Evolutionary conservation across 2,113 vertebrate species (phyloP), one percentile per base, ranked within the genome.

Genomic region (Epinephelus cyanopodus): DNA sequence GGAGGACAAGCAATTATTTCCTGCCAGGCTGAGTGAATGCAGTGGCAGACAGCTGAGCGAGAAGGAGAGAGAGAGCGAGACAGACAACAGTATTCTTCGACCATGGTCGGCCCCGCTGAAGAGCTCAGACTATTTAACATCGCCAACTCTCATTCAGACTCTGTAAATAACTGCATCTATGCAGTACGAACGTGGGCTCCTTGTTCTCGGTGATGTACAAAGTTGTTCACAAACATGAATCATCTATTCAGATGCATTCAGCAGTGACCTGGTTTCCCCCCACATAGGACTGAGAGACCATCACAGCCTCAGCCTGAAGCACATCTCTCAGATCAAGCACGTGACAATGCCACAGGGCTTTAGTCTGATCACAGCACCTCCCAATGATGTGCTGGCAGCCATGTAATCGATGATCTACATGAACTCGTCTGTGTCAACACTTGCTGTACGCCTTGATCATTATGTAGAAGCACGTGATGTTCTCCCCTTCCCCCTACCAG

Each of bases 1-100:
- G 78, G 89, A 93, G 91, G 92, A 94, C 90, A 88, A 91, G 89
- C 92, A 91, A 93, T 95, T 93, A 94, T 93, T 93, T 92, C 85
- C 92, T 85, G 88, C 84, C 91, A 79, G 71, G 39, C 87, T 79
- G 85, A 89, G 80, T 72, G 81, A 90, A 90, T 82, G 87, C 87
- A 81, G 65, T 7, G 10, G 87, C 82, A 85, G 74, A 85, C 83
- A 86, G 83, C 78, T 77, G 87, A 87, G 77, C 2, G 19, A 64
- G 57, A 45, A 63, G 45, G 47, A 21, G 56, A 39, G 39, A 15
- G 76, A 50, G 70, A 27, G 65, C 13, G 37, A 25, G 62, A 62
- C 17, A 70, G 78, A 82, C 48, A 25, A 71, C 60, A 21, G 68
- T 54, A 67, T 77, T 86, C 61, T 84, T 79, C 45, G 2, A 27